Conservation (phyloP, 2,113 vertebrate species). For the Fulica atra region DNA sequence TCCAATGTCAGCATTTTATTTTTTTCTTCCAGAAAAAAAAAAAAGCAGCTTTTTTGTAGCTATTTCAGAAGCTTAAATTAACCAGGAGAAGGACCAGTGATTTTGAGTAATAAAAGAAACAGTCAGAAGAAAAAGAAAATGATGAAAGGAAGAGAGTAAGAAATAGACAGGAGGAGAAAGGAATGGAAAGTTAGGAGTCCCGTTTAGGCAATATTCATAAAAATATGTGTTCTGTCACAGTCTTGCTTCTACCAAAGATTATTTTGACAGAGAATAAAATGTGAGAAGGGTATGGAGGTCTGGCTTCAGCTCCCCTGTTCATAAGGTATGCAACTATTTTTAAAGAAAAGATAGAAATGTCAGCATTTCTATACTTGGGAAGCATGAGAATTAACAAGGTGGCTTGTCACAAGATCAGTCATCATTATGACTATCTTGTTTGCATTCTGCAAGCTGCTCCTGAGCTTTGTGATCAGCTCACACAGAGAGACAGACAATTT, state of each 20-base stretch:
- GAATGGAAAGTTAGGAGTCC: not conserved
- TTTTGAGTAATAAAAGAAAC: not conserved
- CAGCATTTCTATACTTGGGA: not conserved
- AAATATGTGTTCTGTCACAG: not conserved
- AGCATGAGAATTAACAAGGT: not conserved
- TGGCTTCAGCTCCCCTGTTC: not conserved
- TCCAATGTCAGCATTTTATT: not conserved
- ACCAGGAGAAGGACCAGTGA: not conserved
- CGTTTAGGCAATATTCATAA: not conserved
- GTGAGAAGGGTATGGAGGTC: not conserved
- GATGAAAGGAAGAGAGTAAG: not conserved
- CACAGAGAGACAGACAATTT: not conserved
- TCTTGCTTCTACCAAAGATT: not conserved
- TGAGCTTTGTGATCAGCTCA: not conserved
- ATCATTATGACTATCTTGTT: not conserved
- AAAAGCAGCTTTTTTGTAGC: not conserved
- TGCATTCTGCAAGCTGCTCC: not conserved
- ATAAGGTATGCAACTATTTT: not conserved
- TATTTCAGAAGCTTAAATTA: constrained; percentile 11
- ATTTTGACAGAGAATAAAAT: not conserved
- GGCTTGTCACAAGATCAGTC: not conserved
- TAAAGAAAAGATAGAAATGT: not conserved
- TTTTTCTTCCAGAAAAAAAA: not conserved
- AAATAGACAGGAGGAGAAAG: not conserved
- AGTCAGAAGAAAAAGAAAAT: not conserved